A percentile compares a stretch with the other conserved stretches of the same genome.
phyloP scores from a whole-genome alignment of 2,888 invertebrate species.

The Schizaphis graminum region DNA sequence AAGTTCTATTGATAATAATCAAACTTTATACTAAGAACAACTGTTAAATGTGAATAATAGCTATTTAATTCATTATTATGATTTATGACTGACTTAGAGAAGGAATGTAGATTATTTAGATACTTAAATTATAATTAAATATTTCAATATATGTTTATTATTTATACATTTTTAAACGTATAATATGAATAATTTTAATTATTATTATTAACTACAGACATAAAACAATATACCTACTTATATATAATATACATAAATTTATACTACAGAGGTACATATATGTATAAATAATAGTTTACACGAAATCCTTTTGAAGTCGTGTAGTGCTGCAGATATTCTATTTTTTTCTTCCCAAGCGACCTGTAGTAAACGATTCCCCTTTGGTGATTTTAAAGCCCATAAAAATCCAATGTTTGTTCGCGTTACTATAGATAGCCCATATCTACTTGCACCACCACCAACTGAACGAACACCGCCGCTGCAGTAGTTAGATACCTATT shows the following conservation, averaged over 20 bases:
- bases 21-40: not conserved
- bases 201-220: not conserved
- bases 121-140: not conserved
- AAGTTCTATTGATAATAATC: not conserved
- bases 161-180: not conserved
- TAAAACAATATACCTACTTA: not conserved
- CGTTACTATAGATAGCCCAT: not conserved
- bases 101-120: not conserved
- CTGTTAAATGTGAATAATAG: not conserved
- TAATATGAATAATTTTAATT: not conserved
- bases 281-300: constrained; percentile 1
- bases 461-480: not conserved
- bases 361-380: constrained; percentile 38
- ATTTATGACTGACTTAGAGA: not conserved
- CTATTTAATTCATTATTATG: not conserved
- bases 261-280: not conserved
- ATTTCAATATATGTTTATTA: not conserved
- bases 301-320: constrained; percentile 34
- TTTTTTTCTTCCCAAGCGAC: constrained; percentile 22
- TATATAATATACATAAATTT: not conserved
- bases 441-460: not conserved
- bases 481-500: not conserved
- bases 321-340: not conserved
- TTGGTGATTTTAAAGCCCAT: constrained; percentile 3
- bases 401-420: constrained; percentile 32